Evolutionary conservation across 2,113 vertebrate genomes (phyloP).

Genomic region (Poecilia latipinna): DNA sequence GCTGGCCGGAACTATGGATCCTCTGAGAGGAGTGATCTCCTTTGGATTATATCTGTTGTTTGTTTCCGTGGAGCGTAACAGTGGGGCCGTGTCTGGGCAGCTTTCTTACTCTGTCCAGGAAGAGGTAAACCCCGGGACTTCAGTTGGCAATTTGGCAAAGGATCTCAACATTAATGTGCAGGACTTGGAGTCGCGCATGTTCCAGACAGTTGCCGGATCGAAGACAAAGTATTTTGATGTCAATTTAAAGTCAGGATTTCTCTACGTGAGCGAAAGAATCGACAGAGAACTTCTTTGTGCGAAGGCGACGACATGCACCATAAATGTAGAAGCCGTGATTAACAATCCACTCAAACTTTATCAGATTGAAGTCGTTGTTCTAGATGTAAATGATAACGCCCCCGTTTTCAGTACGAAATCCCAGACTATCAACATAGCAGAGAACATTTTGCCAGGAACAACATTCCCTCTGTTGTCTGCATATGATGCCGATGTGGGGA

Average conservation of each 20-base stretch:
- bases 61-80: constrained; percentile 37
- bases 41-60: constrained; percentile 33
- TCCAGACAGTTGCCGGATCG: constrained; percentile 72
- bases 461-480: constrained; percentile 54
- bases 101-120: constrained; percentile 75
- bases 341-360: constrained; percentile 71
- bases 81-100: constrained; percentile 54
- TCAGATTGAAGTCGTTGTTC: constrained; percentile 65
- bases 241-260: constrained; percentile 73
- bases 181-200: constrained; percentile 72
- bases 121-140: constrained; percentile 74
- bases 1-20: constrained; percentile 36
- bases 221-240: constrained; percentile 76
- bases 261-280: constrained; percentile 71
- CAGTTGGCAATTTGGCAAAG: constrained; percentile 79
- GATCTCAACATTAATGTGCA: constrained; percentile 72
- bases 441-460: constrained; percentile 51
- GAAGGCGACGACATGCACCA: constrained; percentile 42
- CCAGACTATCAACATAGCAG: constrained; percentile 59
- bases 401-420: constrained; percentile 60
- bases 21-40: not conserved
- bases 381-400: constrained; percentile 74
- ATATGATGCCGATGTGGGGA: constrained; percentile 63
- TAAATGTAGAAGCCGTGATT: constrained; percentile 70
- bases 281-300: constrained; percentile 70